Conservation (phyloP, 2,113 vertebrate genomes). For the Archilochus colubris region DNA sequence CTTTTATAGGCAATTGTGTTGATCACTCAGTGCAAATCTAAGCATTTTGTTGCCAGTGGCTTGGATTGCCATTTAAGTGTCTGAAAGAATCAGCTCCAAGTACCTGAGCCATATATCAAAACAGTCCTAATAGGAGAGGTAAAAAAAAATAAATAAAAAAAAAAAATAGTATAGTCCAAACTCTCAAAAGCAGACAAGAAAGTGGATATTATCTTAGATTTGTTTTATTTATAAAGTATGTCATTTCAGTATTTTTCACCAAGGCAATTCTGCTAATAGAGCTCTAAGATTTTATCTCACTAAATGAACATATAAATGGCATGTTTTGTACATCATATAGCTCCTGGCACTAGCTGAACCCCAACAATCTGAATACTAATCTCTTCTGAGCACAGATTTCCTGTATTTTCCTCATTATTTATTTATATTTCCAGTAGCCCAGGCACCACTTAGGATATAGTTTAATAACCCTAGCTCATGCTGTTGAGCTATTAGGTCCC, state of each 20-base stretch:
- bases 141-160: not conserved
- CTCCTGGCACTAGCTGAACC: not conserved
- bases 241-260: not conserved
- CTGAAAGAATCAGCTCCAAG: not conserved
- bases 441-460: conserved; percentile 15
- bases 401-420: conserved; percentile 59
- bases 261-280: not conserved
- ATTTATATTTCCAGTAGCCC: conserved; percentile 59
- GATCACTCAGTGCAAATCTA: not conserved
- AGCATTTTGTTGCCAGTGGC: not conserved
- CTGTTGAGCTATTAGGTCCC: not conserved
- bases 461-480: conserved; percentile 46
- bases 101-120: not conserved
- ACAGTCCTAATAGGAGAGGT: not conserved
- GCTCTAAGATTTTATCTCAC: conserved; percentile 19
- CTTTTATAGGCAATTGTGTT: not conserved
- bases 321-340: not conserved
- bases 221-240: not conserved
- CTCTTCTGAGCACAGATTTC: conserved; percentile 45
- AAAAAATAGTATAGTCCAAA: not conserved
- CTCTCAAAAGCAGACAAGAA: not conserved
- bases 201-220: not conserved
- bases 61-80: not conserved
- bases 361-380: conserved; percentile 44
- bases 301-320: conserved; percentile 14